These are phyloP conservation scores for Peromyscus nudipes DNA, from an alignment of 2,797 vertebrate genomes.

Conservation along the genomic window DNA sequence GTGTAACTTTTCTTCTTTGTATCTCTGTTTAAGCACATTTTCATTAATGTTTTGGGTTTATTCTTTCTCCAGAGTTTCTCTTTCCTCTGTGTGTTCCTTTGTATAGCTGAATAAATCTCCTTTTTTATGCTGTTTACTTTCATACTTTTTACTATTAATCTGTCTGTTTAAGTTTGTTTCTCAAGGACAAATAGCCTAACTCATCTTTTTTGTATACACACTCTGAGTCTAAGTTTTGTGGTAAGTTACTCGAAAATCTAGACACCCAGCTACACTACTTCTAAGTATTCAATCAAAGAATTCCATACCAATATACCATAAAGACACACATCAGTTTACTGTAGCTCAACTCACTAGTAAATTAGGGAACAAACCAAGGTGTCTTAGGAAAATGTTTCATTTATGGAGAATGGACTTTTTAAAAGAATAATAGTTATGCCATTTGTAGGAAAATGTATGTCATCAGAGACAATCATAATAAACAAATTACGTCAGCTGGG, in stretches of 20 bases:
- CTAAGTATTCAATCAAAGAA: background rate
- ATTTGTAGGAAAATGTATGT: background rate
- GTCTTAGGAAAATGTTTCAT: background rate
- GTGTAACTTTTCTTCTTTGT: background rate
- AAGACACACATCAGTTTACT: background rate
- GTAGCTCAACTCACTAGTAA: background rate
- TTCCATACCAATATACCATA: background rate
- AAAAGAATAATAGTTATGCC: background rate
- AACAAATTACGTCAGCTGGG: background rate
- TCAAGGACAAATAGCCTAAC: background rate
- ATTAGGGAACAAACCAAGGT: background rate
- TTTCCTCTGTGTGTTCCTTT: background rate
- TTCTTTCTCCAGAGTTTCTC: background rate
- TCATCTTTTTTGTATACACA: background rate
- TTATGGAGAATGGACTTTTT: background rate
- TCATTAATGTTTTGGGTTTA: background rate
- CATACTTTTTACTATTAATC: background rate
- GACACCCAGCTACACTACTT: background rate
- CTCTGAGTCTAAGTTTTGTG: background rate
- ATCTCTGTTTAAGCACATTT: background rate
- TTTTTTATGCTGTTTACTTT: background rate
- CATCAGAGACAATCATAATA: background rate
- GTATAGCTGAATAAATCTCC: no score
- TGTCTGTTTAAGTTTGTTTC: background rate
- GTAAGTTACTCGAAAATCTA: background rate